phyloP scores from a whole-genome alignment of 2,113 vertebrate genomes.

The Malurus elegans region DNA sequence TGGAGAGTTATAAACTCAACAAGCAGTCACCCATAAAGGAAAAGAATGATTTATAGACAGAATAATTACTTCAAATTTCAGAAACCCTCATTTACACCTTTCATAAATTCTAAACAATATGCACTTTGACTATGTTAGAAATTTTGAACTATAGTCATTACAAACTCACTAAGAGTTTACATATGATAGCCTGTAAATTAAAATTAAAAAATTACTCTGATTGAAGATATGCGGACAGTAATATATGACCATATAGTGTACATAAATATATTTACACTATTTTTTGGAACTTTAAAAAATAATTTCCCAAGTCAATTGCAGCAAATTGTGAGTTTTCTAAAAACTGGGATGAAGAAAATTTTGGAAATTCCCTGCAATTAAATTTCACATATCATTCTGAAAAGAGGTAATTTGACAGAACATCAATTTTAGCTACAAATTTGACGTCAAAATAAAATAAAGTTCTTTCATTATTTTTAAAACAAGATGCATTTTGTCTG shows the following conservation, averaged over 20 bases:
- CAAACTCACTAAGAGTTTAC: background rate
- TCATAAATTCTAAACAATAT: slow-evolving; percentile 31
- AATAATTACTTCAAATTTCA: slow-evolving; percentile 52
- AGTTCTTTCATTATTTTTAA: background rate
- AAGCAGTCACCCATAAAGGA: slow-evolving; percentile 48
- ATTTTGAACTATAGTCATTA: background rate
- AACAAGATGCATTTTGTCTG: background rate
- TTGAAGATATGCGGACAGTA: background rate
- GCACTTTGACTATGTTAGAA: background rate
- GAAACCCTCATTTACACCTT: slow-evolving; percentile 43
- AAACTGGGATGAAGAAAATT: background rate
- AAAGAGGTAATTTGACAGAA: background rate
- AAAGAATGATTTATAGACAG: slow-evolving; percentile 60
- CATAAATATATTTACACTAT: background rate
- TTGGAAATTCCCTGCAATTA: background rate
- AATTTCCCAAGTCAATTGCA: background rate
- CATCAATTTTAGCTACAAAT: background rate
- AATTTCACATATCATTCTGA: background rate
- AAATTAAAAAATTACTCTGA: background rate
- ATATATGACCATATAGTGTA: background rate
- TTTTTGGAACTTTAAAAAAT: background rate
- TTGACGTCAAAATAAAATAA: background rate
- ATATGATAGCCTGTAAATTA: background rate
- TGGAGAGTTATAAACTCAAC: slow-evolving; percentile 61
- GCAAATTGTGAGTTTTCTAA: background rate